These are phyloP conservation scores for Galaxias olidus DNA, from an alignment of 2,797 vertebrate species.

Conservation along the genomic window DNA sequence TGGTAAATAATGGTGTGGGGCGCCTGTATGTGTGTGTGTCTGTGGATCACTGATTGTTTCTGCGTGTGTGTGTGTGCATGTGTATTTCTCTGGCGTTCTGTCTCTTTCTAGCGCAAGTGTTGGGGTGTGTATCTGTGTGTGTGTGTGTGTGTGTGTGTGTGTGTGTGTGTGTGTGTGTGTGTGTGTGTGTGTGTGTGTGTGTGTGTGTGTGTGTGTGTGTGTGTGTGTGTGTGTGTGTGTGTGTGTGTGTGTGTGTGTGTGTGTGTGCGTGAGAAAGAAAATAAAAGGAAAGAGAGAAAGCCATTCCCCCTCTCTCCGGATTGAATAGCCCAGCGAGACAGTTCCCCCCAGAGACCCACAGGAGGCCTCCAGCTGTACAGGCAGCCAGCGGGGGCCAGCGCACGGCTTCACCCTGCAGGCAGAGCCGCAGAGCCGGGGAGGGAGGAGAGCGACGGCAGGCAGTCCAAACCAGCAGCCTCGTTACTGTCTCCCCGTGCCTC, in stretches of 20 bases:
- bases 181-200: constrained; percentile 12
- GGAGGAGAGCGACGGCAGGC: neutral
- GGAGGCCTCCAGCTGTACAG: constrained; percentile 54
- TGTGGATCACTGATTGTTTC: neutral
- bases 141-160: neutral
- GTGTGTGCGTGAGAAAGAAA: neutral
- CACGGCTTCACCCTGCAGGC: no score
- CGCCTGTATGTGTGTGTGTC: neutral
- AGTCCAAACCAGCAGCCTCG: constrained; percentile 4
- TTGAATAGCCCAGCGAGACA: constrained; percentile 36
- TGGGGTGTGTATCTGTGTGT: neutral
- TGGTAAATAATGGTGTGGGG: constrained; percentile 39
- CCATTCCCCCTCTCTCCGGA: constrained; percentile 4
- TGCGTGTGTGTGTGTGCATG: neutral
- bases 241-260: neutral
- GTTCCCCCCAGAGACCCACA: constrained; percentile 33
- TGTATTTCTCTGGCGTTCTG: constrained; percentile 10
- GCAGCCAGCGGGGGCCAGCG: constrained; percentile 39
- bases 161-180: neutral
- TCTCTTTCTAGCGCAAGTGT: neutral
- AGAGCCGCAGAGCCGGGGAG: neutral
- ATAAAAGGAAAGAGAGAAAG: neutral
- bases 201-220: constrained; percentile 15
- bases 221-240: neutral
- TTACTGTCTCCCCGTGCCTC: constrained; percentile 30